These are phyloP conservation scores for Aphidius ervi DNA, from an alignment of 1,140 invertebrate species.

Conservation along the genomic window DNA sequence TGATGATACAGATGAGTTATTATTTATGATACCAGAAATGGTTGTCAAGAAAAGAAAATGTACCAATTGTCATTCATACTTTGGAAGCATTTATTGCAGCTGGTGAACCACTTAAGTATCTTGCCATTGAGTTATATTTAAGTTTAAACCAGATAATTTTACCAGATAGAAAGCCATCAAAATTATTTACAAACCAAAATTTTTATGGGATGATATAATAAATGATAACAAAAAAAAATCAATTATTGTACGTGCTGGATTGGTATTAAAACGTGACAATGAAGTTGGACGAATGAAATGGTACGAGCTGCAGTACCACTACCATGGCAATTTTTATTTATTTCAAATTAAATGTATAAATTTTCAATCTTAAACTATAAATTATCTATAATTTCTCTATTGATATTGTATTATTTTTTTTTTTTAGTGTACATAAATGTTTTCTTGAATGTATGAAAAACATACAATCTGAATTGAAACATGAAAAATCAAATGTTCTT, in stretches of 20 bases:
- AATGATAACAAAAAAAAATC: conserved; percentile 55
- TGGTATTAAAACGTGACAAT: conserved; percentile 47
- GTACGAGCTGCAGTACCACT: conserved; percentile 54
- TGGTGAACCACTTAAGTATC: conserved; percentile 44
- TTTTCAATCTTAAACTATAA: not conserved
- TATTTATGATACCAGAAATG: conserved; percentile 54
- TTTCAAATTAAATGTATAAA: no score
- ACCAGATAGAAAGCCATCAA: conserved; percentile 31
- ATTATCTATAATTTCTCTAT: conserved; percentile 14
- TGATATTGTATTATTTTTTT: conserved; percentile 11
- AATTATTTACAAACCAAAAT: conserved; percentile 53
- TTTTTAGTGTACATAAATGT: conserved; percentile 50
- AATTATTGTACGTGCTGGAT: conserved; percentile 52
- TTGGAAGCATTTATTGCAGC: conserved; percentile 50
- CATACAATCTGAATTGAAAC: conserved; percentile 34
- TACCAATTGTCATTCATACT: conserved; percentile 56
- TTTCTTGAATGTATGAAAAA: conserved; percentile 47
- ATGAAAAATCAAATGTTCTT: conserved; percentile 32
- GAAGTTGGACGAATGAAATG: conserved; percentile 63
- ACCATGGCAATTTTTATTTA: conserved; percentile 29
- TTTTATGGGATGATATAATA: conserved; percentile 61
- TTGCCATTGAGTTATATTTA: conserved; percentile 55
- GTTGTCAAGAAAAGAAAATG: conserved; percentile 53
- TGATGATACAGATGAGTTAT: conserved; percentile 51
- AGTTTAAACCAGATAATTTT: conserved; percentile 25